Conservation (phyloP, 2,888 invertebrate genomes). For the Busseola fusca region DNA sequence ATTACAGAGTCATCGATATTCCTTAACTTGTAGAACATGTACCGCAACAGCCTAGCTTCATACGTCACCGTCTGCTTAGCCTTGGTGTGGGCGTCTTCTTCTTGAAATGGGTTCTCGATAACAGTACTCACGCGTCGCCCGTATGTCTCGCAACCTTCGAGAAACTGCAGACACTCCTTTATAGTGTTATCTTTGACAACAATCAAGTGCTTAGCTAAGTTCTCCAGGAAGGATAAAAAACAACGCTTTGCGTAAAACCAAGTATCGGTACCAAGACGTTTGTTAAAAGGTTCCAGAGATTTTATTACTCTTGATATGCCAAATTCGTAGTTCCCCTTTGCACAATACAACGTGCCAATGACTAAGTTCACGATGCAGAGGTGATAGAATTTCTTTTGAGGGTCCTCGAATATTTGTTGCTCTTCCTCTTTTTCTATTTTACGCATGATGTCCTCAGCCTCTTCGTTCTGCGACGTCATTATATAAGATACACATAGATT, state of each 20-base stretch:
- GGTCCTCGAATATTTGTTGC: slow-evolving; percentile 96
- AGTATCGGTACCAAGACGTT: slow-evolving; percentile 98
- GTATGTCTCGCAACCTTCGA: slow-evolving; percentile 96
- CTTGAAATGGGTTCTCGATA: slow-evolving; percentile 94
- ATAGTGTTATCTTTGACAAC: slow-evolving; percentile 95
- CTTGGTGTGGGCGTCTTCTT: slow-evolving; percentile 90
- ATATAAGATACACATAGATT: slow-evolving; percentile 99
- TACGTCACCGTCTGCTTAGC: slow-evolving; percentile 97
- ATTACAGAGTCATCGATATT: slow-evolving; percentile 87
- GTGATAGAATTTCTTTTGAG: slow-evolving; percentile 97
- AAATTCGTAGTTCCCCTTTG: slow-evolving; percentile 99
- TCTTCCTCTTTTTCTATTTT: slow-evolving; percentile 99
- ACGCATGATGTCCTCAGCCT: slow-evolving; percentile 99
- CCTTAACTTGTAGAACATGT: slow-evolving; percentile 92
- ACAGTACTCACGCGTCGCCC: slow-evolving; percentile 95
- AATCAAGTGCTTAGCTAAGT: slow-evolving; percentile 96
- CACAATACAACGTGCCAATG: slow-evolving; percentile 99
- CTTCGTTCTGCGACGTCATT: slow-evolving; percentile 99
- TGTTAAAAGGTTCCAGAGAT: slow-evolving; percentile 97
- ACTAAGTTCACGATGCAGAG: slow-evolving; percentile 99
- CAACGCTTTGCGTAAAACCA: slow-evolving; percentile 99
- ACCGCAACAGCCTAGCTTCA: slow-evolving; percentile 95
- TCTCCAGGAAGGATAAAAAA: slow-evolving; percentile 97
- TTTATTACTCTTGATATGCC: slow-evolving; percentile 99
- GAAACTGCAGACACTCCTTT: slow-evolving; percentile 95